Evolutionary conservation across 2,113 vertebrate genomes (phyloP).

Genomic region (Pollimyrus isidori): DNA sequence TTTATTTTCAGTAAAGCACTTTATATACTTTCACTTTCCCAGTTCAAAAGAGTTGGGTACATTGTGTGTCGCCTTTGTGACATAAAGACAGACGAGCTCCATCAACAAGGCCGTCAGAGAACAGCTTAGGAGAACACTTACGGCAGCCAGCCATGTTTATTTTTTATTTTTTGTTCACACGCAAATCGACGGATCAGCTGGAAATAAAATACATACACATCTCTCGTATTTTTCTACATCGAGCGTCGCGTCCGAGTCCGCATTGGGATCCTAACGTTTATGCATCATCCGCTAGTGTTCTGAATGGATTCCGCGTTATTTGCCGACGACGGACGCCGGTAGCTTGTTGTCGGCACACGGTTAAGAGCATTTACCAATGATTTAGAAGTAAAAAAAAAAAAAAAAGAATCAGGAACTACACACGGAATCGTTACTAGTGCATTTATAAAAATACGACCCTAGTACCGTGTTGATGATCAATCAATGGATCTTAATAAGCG

Average conservation of each 20-base stretch:
- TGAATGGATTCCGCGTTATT: neutral
- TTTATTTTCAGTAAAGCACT: neutral
- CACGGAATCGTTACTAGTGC: neutral
- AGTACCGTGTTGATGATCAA: neutral
- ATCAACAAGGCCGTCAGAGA: neutral
- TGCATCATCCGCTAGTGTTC: neutral
- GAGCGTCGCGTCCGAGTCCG: neutral
- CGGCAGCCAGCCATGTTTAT: conserved; percentile 10
- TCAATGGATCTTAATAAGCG: neutral
- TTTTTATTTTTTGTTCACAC: conserved; percentile 6
- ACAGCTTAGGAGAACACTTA: neutral
- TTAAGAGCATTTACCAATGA: neutral
- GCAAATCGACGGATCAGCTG: neutral
- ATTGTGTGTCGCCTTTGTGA: neutral
- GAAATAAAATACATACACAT: neutral
- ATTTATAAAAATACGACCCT: neutral
- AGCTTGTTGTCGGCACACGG: neutral
- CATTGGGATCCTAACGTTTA: neutral
- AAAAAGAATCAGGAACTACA: neutral
- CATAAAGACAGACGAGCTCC: neutral
- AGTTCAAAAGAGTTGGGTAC: neutral
- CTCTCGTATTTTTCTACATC: neutral
- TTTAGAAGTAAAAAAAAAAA: neutral
- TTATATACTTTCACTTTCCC: neutral
- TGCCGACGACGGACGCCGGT: neutral